Evolutionary conservation across 1,140 invertebrate genomes (phyloP), one percentile per base, ranked within the genome.

Genomic region (Pygmarrhopalites habei): DNA sequence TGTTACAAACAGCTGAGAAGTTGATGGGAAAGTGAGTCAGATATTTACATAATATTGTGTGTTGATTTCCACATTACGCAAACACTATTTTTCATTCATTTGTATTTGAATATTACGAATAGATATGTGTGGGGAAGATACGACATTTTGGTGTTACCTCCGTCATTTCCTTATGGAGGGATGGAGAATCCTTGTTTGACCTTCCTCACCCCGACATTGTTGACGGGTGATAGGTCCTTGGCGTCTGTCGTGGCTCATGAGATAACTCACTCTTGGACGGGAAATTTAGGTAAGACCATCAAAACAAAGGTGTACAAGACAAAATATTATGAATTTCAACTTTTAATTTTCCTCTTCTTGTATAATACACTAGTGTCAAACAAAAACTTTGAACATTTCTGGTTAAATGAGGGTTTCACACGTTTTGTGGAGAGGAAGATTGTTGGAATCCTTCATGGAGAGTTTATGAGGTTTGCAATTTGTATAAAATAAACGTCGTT

Each of bases 141-240:
- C 19, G 15, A 46, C 7, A 75, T 98, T 29, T 76, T 97, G 17
- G 87, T 97, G 5, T 79, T 98, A 68, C 94, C 94, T 1, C 92
- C 93, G 2, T 90, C 53, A 61, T 97, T 97, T 79, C 91, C 93
- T 15, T 95, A 85, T 75, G 94, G 94, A 2, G 94, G 94, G 29
- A 96, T 97, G 93, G 95, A 98, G 77, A 97, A 97, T 80, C 94
- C 94, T 0, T 96, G 92, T 76, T 75, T 97, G 19, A 96, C 93
- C 1, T 97, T 97, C 79, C 85, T 95, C 0, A 96, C 93, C 0
- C 93, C 94, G 1, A 94, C 91, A 1, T 70, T 92, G 1, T 25
- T 68, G 2, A 88, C 90, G 17, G 92, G 93, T 12, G 94, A 96
- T 75, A 83, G 85, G 64, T 95, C 90, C n/a, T 77, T 92, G 65